Base-by-base conservation (phyloP, 2,888 invertebrate species). In the Plemyria rubiginata region DNA sequence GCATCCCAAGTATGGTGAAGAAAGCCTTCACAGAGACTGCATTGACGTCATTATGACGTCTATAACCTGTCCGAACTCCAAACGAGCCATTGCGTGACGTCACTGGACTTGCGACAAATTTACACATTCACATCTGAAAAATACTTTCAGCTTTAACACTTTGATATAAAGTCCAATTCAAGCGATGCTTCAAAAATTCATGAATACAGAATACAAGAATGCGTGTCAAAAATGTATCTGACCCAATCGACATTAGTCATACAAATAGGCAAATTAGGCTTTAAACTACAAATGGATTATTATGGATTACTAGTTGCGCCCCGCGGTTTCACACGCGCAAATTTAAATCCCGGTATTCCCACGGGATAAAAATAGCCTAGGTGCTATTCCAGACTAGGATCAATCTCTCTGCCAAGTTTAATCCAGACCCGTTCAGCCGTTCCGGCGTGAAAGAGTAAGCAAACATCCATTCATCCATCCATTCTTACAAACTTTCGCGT, bases 31-130 rank as follows among this genome's bases (percentile, higher is more conserved):
- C 11, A 8, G 74, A 78, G 82, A 80, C 73, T 77, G 73, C 73
- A 65, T 74, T 84, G 85, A 84, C 85, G 85, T 85, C 68, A 67
- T 12, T 56, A 70, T 89, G 89, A 89, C 89, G 90, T 88, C 86
- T 80, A 72, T 54, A 59, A 69, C 72, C 59, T 70, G 70, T 61
- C 72, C 70, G 71, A 77, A 76, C 74, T 78, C 79, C 73, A 75
- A 75, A 72, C 81, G 81, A 80, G 81, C 83, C 85, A 78, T 29
- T 8, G 12, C 76, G 70, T 86, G 81, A 88, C 88, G 86, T 88
- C 87, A 84, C 75, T 65, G 70, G 71, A 69, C 66, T 67, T 65
- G 67, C 53, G 65, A 62, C 68, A 49, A 64, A 16, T 50, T 49
- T 61, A 66, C 40, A 29, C 16, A 59, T 45, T 22, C 55, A 51